Evolutionary conservation across 2,113 vertebrate genomes (phyloP), one percentile per base, ranked within the genome.

Genomic region (Peromyscus maniculatus): DNA sequence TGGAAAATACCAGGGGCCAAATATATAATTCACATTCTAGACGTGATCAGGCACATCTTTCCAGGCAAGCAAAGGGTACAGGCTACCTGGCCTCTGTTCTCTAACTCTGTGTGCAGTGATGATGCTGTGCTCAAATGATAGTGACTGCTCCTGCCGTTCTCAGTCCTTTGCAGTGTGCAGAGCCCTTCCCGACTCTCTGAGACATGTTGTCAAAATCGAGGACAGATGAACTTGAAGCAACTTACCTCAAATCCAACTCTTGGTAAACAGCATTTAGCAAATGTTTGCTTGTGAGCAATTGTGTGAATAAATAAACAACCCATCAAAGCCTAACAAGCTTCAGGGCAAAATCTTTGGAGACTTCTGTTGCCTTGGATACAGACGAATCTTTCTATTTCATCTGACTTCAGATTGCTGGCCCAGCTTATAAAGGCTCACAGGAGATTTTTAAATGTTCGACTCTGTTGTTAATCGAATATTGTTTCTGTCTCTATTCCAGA

Each of bases 311-410:
- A 78, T 36, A 77, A 72, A 69, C 31, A 67, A 87, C 59, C 33
- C 22, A n/a, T 26, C 26, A 79, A 24, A 52, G 31, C 7, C n/a
- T 59, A 79, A 11, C 1, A 72, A 69, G 36, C 67, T 55, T 78
- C 33, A 16, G 57, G 49, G 13, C 46, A 46, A 64, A 88, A 84
- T 83, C 52, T 77, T 62, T 46, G 55, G 46, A 84, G 87, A 75
- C 28, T 59, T 91, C 80, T 52, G 57, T 88, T 59, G 49, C 49
- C 59, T 97, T 93, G 74, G 67, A 96, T 64, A 26, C 83, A 46
- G 69, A 78, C 16, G 80, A 92, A 92, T 87, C 64, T 69, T 87
- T 66, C 79, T 66, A n/a, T 92, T 88, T 84, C 43, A 77, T 80
- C 57, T 87, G 78, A 87, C n/a, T 92, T 71, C 64, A 80, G 43